These are phyloP conservation scores for Drosophila parthenogenetica DNA, from an alignment of 2,888 invertebrate genomes.

Conservation along the genomic window DNA sequence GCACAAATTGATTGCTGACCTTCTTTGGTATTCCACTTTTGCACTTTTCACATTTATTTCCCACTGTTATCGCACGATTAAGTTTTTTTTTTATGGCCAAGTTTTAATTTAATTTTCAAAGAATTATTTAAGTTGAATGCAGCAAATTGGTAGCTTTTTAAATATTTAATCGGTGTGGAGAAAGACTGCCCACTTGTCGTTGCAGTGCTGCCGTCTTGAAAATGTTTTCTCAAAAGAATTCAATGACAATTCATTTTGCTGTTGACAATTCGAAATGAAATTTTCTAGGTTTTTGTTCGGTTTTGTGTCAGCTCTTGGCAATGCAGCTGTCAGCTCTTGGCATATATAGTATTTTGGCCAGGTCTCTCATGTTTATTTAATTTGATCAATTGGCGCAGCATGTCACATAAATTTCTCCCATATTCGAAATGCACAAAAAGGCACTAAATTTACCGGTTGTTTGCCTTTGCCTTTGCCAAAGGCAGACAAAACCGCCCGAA, in stretches of 20 bases:
- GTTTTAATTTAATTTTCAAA: not conserved
- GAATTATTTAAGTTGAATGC: too few species aligned
- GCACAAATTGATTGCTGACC: conserved; percentile 52
- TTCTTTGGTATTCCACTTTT: conserved; percentile 29
- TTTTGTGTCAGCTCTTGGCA: conserved; percentile 11
- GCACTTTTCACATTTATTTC: conserved; percentile 29
- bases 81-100: not conserved
- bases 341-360: conserved; percentile 4
- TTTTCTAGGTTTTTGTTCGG: conserved; percentile 21
- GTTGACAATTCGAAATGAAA: conserved; percentile 18
- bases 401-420: conserved; percentile 82
- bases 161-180: conserved; percentile 1
- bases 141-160: not conserved
- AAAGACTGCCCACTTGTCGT: not conserved
- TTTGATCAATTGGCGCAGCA: conserved; percentile 83
- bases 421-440: conserved; percentile 71
- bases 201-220: not conserved
- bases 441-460: conserved; percentile 67
- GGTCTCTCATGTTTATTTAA: conserved; percentile 82
- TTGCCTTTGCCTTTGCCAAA: conserved; percentile 44
- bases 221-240: conserved; percentile 4
- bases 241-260: conserved; percentile 32
- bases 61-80: conserved; percentile 1
- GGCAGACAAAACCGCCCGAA: conserved; percentile 45
- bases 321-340: conserved; percentile 12